These are phyloP conservation scores for Dusona sp. DNA, from an alignment of 2,888 invertebrate genomes.

Conservation along the genomic window DNA sequence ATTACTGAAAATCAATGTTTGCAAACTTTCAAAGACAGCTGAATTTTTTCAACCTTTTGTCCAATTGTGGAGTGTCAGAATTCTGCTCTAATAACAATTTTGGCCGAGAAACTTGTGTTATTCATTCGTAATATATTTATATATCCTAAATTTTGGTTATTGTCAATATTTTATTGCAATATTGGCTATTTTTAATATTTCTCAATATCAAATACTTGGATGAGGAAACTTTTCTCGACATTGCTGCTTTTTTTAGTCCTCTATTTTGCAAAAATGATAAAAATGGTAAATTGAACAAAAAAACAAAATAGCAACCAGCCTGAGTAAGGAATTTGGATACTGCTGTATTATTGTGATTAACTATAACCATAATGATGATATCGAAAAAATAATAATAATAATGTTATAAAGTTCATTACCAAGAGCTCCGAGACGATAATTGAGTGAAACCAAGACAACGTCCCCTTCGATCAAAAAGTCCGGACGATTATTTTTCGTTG, in stretches of 20 bases:
- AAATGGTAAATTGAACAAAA: background rate
- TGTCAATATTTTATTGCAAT: no score
- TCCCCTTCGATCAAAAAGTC: constrained; percentile 74
- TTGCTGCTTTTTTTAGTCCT: background rate
- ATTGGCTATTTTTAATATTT: no score
- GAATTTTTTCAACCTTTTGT: no score
- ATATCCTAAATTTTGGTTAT: no score
- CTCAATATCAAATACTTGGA: background rate
- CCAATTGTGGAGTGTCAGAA: no score
- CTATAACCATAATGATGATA: background rate
- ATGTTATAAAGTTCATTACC: constrained; percentile 74
- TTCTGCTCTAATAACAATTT: no score
- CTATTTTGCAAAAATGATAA: background rate
- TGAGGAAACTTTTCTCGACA: background rate
- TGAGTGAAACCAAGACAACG: constrained; percentile 74
- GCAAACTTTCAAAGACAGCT: no score
- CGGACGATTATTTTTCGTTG: constrained; percentile 69
- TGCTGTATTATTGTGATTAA: background rate
- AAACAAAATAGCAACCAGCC: background rate
- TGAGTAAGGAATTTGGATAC: background rate
- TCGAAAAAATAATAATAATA: background rate
- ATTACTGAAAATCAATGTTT: no score
- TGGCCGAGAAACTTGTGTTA: no score
- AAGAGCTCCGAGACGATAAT: constrained; percentile 75
- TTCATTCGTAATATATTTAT: no score